A percentile compares a stretch with the other conserved stretches of the same genome.
Evolutionary conservation across 2,113 vertebrate species (phyloP).

Genomic region (Upupa epops): DNA sequence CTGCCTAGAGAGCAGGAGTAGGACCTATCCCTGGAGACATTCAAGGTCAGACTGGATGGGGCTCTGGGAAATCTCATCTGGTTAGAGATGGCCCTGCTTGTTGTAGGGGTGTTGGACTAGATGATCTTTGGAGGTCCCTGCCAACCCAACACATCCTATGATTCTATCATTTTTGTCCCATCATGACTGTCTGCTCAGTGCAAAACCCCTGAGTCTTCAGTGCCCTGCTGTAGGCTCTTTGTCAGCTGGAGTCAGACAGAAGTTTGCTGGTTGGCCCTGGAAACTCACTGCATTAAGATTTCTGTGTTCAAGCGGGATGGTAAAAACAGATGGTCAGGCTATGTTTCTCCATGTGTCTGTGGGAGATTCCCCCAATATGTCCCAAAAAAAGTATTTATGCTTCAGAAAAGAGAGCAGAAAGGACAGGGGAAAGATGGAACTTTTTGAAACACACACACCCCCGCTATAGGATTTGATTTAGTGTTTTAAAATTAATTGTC

Average conservation of each 20-base stretch:
- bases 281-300: neutral
- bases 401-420: neutral
- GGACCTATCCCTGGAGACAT: no score
- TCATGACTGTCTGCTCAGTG: neutral
- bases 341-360: neutral
- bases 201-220: neutral
- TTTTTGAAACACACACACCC: neutral
- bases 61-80: no score
- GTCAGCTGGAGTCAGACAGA: neutral
- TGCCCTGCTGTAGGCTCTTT: neutral
- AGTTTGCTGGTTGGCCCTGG: neutral
- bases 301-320: neutral
- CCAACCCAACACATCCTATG: no score
- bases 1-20: no score
- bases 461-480: neutral
- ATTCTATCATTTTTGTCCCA: neutral
- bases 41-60: no score
- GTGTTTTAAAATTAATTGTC: neutral
- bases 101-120: no score
- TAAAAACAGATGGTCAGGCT: neutral
- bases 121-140: no score
- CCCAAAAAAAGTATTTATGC: neutral
- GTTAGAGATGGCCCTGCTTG: no score
- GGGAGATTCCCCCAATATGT: neutral
- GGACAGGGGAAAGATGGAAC: fast-evolving